A percentile compares a stretch with the other conserved stretches of the same genome.
These are phyloP conservation scores for Umimayanthus kanabou DNA, from an alignment of 92 coral and sea anemone genomes.

Conservation along the genomic window DNA sequence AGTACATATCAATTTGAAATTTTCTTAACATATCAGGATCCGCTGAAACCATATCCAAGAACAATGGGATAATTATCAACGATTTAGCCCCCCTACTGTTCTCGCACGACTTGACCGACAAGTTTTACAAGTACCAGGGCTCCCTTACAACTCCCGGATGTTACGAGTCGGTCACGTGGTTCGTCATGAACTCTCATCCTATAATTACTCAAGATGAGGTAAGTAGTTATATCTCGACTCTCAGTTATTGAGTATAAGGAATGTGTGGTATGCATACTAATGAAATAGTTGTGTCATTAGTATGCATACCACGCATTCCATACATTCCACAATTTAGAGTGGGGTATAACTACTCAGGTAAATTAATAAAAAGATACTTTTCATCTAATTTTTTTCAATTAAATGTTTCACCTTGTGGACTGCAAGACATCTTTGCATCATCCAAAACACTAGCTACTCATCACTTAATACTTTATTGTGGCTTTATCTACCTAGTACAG, in stretches of 20 bases:
- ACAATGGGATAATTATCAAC: constrained; percentile 53
- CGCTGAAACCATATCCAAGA: constrained; percentile 49
- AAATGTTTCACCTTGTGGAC: no score
- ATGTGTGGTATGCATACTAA: no score
- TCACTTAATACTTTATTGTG: no score
- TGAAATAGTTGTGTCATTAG: not conserved
- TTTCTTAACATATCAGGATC: constrained; percentile 31
- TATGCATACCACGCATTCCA: not conserved
- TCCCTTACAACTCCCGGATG: constrained; percentile 71
- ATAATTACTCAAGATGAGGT: constrained; percentile 54
- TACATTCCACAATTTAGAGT: no score
- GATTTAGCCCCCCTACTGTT: constrained; percentile 59
- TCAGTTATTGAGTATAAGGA: not conserved
- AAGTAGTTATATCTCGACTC: not conserved
- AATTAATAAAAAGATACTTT: no score
- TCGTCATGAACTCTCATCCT: constrained; percentile 64
- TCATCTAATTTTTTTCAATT: no score
- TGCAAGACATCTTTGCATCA: no score
- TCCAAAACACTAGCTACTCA: no score
- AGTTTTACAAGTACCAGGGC: constrained; percentile 64
- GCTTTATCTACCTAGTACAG: no score
- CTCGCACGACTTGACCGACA: constrained; percentile 65
- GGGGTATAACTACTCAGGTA: no score
- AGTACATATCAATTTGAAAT: not conserved
- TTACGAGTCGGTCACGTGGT: constrained; percentile 67